Evolutionary conservation across 37 sponge, comb jelly and placozoan genomes (phyloP).

Genomic region (Sycon ciliatum): DNA sequence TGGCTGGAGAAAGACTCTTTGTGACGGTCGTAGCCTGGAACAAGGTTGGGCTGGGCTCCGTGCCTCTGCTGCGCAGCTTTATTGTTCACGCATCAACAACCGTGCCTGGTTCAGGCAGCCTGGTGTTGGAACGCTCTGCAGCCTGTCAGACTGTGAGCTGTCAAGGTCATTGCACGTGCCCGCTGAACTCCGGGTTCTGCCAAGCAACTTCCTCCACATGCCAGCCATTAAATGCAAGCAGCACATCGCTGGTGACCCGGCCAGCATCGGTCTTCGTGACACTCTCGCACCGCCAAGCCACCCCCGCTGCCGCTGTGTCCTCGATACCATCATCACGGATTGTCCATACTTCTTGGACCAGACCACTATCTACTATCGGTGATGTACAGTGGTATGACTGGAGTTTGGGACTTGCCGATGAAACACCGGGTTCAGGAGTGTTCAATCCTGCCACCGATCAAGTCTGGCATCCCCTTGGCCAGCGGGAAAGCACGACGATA

Average conservation of each 20-base stretch:
- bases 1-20: constrained; percentile 12
- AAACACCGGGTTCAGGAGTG: constrained; percentile 33
- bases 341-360: too few species aligned
- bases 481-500: constrained; percentile 12
- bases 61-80: constrained; percentile 44
- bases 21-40: constrained; percentile 64
- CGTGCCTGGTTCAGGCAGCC: constrained; percentile 21
- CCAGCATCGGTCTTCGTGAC: too few species aligned
- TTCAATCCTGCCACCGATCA: constrained; percentile 21
- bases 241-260: too few species aligned
- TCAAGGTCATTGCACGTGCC: constrained; percentile 72
- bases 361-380: too few species aligned
- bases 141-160: constrained; percentile 38
- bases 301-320: too few species aligned
- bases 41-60: constrained; percentile 53
- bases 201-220: not conserved
- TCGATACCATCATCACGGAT: too few species aligned
- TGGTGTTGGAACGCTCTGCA: constrained; percentile 36
- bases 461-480: constrained; percentile 35
- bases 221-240: not conserved
- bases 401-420: constrained; percentile 28
- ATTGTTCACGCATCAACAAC: not conserved
- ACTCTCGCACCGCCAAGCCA: too few species aligned
- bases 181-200: constrained; percentile 20
- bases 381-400: constrained; percentile 40